Evolutionary conservation across 2,113 vertebrate species (phyloP).

Genomic region (Periophthalmus modestus): DNA sequence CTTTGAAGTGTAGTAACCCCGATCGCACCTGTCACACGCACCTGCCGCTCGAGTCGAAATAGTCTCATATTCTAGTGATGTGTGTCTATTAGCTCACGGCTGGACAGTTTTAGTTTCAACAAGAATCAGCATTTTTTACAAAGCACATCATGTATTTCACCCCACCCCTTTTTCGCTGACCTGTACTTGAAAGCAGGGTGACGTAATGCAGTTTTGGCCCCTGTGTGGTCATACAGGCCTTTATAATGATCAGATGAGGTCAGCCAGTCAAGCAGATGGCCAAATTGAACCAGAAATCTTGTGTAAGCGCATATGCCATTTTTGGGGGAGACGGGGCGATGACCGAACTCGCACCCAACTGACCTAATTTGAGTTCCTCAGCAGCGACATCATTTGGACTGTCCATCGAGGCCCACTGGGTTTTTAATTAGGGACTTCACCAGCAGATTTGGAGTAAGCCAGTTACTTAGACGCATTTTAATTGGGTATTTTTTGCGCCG

Average conservation of each 20-base stretch:
- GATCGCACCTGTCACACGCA: slow-evolving; percentile 32
- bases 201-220: slow-evolving; percentile 62
- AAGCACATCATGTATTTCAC: slow-evolving; percentile 45
- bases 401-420: background rate
- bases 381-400: slow-evolving; percentile 10
- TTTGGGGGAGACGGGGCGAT: slow-evolving; percentile 7
- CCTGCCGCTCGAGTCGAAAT: slow-evolving; percentile 14
- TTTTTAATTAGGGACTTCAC: background rate
- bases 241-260: slow-evolving; percentile 63
- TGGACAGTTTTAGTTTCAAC: slow-evolving; percentile 14
- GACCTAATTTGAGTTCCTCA: slow-evolving; percentile 48
- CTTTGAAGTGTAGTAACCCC: slow-evolving; percentile 35
- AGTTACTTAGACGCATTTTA: background rate
- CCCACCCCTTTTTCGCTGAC: slow-evolving; percentile 28
- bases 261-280: slow-evolving; percentile 59
- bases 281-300: slow-evolving; percentile 39
- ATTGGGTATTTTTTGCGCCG: background rate
- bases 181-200: slow-evolving; percentile 43
- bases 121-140: slow-evolving; percentile 46
- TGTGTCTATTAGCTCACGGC: slow-evolving; percentile 8
- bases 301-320: slow-evolving; percentile 48
- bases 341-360: slow-evolving; percentile 43
- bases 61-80: background rate
- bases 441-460: background rate
- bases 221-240: slow-evolving; percentile 55